Evolutionary conservation across 2,113 vertebrate species (phyloP).

Genomic region (Gobio gobio): DNA sequence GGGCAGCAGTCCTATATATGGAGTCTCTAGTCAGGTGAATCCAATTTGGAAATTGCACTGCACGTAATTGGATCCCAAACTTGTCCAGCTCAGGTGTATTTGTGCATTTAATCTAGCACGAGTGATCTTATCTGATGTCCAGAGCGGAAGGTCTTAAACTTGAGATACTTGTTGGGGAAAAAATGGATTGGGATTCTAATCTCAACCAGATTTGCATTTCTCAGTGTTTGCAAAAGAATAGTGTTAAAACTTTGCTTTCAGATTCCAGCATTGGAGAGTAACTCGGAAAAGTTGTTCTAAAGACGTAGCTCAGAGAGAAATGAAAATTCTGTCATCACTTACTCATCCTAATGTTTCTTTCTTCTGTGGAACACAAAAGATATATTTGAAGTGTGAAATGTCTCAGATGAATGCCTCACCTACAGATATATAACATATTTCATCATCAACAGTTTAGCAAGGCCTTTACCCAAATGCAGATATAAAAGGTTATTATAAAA

Average conservation of each 20-base stretch:
- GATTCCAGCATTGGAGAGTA: neutral
- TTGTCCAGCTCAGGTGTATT: slow-evolving; percentile 58
- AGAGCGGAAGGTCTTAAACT: slow-evolving; percentile 40
- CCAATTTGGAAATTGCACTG: slow-evolving; percentile 73
- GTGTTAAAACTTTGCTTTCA: neutral
- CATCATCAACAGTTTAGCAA: neutral
- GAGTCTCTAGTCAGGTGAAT: slow-evolving; percentile 51
- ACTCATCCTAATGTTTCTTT: neutral
- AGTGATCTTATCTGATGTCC: slow-evolving; percentile 27
- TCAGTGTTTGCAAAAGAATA: neutral
- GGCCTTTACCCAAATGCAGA: neutral
- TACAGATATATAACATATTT: neutral
- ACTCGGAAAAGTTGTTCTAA: no score
- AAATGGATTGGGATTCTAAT: neutral
- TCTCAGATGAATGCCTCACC: neutral
- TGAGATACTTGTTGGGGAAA: neutral
- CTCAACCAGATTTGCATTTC: neutral
- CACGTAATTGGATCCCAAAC: slow-evolving; percentile 67
- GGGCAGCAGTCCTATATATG: slow-evolving; percentile 58
- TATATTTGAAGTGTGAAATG: neutral
- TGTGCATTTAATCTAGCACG: slow-evolving; percentile 44
- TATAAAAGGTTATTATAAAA: neutral
- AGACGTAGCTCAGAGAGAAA: no score
- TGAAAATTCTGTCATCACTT: neutral
- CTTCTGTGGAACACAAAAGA: neutral